Percentiles rank a stretch among this genome's conserved stretches.
phyloP scores from a whole-genome alignment of 2,113 vertebrate genomes.

The Rhineura floridana region DNA sequence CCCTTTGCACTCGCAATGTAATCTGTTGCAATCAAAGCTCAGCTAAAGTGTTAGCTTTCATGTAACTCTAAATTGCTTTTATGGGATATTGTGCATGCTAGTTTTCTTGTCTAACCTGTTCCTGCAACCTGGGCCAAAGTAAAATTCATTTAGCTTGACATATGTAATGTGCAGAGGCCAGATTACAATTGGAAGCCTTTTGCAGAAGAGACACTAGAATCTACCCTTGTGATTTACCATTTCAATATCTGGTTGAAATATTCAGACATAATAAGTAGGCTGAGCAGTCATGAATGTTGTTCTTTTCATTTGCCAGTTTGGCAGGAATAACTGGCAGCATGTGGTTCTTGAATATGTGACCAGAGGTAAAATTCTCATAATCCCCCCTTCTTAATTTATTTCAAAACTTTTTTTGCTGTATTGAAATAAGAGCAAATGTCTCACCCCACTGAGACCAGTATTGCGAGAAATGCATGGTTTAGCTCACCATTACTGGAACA shows the following conservation, averaged over 20 bases:
- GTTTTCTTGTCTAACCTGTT: background rate
- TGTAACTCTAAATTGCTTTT: background rate
- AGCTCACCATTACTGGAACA: background rate
- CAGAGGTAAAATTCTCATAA: background rate
- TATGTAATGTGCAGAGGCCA: background rate
- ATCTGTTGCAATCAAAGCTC: background rate
- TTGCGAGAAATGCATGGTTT: background rate
- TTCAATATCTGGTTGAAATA: background rate
- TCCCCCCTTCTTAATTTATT: background rate
- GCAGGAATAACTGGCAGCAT: background rate
- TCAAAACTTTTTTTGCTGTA: background rate
- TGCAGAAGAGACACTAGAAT: background rate
- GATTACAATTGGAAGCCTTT: background rate
- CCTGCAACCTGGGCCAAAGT: background rate
- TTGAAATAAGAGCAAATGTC: background rate
- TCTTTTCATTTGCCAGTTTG: background rate
- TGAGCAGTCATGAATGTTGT: background rate
- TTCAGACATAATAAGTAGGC: background rate
- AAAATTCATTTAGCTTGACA: background rate
- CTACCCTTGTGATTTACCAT: background rate
- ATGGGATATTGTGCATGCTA: background rate
- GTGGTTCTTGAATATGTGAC: background rate
- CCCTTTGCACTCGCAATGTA: fast-evolving
- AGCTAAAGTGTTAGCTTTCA: background rate
- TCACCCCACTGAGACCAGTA: background rate